phyloP scores from a whole-genome alignment of 2,113 vertebrate genomes.

The Xerus inauris region DNA sequence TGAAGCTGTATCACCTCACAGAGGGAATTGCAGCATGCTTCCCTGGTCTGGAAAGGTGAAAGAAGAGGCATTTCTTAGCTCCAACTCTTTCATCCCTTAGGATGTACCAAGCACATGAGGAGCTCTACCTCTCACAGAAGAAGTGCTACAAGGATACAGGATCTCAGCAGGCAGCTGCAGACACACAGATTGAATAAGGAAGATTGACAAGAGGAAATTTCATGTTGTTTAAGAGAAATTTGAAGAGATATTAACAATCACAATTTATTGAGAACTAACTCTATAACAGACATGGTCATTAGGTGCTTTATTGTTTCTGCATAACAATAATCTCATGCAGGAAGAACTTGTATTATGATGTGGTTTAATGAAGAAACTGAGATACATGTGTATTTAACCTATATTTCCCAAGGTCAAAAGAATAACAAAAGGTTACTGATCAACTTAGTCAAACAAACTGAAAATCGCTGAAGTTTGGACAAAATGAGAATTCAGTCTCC shows the following conservation, averaged over 20 bases:
- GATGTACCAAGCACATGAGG: neutral
- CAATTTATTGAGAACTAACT: no score
- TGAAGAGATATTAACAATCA: neutral
- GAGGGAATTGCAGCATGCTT: neutral
- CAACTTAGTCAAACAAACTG: neutral
- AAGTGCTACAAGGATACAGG: neutral
- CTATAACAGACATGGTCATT: no score
- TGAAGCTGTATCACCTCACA: neutral
- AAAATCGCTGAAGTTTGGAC: neutral
- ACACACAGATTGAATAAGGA: neutral
- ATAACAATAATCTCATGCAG: neutral
- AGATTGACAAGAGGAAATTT: neutral
- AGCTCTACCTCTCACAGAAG: neutral
- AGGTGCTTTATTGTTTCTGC: neutral
- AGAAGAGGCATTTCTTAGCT: neutral
- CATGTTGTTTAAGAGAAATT: neutral
- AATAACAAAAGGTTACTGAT: neutral
- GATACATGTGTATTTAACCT: neutral
- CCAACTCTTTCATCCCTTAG: neutral
- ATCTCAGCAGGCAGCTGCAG: neutral
- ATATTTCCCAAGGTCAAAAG: neutral
- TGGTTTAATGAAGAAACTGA: neutral
- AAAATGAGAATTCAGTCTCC: neutral
- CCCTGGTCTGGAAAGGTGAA: neutral
- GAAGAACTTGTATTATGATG: neutral